These are phyloP conservation scores for Amblyraja radiata DNA, from an alignment of 2,797 vertebrate species.

Conservation along the genomic window DNA sequence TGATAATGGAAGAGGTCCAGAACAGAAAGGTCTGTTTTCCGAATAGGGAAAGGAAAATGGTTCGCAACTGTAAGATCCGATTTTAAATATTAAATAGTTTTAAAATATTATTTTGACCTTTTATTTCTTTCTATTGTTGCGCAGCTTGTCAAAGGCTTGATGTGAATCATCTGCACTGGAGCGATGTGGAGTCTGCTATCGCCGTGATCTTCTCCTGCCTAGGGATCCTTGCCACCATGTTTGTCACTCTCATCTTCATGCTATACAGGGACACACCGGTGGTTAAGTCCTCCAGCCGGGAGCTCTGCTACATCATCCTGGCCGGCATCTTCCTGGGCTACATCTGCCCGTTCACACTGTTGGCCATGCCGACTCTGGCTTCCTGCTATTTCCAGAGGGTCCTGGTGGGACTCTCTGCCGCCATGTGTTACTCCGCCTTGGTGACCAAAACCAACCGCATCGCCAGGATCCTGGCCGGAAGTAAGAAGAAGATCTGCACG, in stretches of 20 bases:
- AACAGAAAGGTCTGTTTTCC: no score
- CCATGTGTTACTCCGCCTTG: constrained; percentile 96
- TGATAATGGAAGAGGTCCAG: no score
- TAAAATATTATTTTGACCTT: constrained; percentile 33
- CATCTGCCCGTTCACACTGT: constrained; percentile 91
- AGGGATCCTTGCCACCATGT: constrained; percentile 92
- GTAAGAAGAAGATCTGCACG: constrained; percentile 99
- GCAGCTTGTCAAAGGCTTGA: constrained; percentile 82
- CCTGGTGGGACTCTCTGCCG: constrained; percentile 87
- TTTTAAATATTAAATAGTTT: background rate
- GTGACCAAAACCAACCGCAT: constrained; percentile 98
- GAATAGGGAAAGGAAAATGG: no score
- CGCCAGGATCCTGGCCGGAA: constrained; percentile 92
- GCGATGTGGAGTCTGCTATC: constrained; percentile 88
- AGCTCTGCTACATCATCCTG: constrained; percentile 95
- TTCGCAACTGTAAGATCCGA: no score
- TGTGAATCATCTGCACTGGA: constrained; percentile 88
- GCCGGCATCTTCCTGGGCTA: constrained; percentile 95
- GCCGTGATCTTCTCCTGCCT: constrained; percentile 91
- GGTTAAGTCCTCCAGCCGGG: constrained; percentile 94
- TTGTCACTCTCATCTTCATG: constrained; percentile 94
- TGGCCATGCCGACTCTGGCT: constrained; percentile 79
- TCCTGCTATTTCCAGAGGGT: constrained; percentile 96
- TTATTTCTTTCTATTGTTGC: constrained; percentile 39
- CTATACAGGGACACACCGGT: constrained; percentile 95